Evolutionary conservation across 2,797 vertebrate species (phyloP).

Genomic region (Macropodus opercularis): DNA sequence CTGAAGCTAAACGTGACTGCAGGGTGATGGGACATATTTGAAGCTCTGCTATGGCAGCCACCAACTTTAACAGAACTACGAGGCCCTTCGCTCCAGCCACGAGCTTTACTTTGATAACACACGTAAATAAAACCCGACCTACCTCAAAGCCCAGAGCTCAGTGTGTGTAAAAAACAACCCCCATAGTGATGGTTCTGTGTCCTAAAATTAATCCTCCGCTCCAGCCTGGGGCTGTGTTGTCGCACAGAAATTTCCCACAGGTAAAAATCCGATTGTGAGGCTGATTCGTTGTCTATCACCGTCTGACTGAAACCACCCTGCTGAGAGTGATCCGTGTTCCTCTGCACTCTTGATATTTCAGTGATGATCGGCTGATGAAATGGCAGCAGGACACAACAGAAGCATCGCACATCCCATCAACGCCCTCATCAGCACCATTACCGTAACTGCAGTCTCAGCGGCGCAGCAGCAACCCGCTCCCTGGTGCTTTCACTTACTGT

Average conservation of each 20-base stretch:
- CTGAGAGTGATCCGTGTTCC: neutral
- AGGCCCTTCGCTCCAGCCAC: slow-evolving; percentile 21
- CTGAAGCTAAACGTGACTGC: neutral
- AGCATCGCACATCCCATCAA: slow-evolving; percentile 83
- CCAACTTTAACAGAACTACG: neutral
- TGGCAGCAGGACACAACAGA: slow-evolving; percentile 84
- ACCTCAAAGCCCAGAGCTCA: slow-evolving; percentile 58
- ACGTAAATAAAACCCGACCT: neutral
- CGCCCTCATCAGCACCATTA: slow-evolving; percentile 81
- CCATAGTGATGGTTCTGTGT: slow-evolving; percentile 49
- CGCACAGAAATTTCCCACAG: slow-evolving; percentile 19
- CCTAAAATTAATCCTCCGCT: slow-evolving; percentile 21
- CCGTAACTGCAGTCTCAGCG: slow-evolving; percentile 76
- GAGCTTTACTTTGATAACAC: neutral
- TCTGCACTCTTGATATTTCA: slow-evolving; percentile 29
- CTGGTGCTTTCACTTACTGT: slow-evolving; percentile 34
- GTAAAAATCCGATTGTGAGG: too few relatives aligned
- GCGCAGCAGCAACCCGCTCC: slow-evolving; percentile 36
- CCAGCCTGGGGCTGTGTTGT: slow-evolving; percentile 21
- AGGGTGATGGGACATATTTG: neutral
- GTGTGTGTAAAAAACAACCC: slow-evolving; percentile 42
- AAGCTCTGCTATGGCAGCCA: neutral
- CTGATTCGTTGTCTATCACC: neutral
- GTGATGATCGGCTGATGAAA: slow-evolving; percentile 81
- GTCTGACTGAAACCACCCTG: neutral